phyloP scores from a whole-genome alignment of 2,888 invertebrate species.

The Scaptomyza reducta region DNA sequence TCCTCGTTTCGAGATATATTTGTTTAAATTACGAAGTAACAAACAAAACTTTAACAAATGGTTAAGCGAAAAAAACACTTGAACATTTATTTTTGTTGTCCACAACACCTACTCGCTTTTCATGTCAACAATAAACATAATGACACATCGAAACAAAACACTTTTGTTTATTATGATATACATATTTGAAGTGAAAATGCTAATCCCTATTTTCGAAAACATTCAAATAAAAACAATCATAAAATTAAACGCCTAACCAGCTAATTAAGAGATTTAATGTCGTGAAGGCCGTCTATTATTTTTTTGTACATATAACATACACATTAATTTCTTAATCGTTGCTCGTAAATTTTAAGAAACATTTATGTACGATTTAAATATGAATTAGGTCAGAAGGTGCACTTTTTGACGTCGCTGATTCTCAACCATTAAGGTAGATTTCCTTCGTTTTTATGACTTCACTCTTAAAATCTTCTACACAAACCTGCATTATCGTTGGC shows the following conservation, averaged over 20 bases:
- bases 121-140: not conserved
- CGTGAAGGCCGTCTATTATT: not conserved
- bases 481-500: conserved; percentile 85
- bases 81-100: too few relatives aligned
- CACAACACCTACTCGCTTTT: too few relatives aligned
- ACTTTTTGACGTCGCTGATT: not conserved
- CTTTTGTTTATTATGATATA: not conserved
- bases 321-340: not conserved
- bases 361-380: not conserved
- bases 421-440: too few relatives aligned
- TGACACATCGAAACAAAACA: not conserved
- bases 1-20: not conserved
- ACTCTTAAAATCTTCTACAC: conserved; percentile 7
- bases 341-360: not conserved
- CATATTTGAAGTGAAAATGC: not conserved
- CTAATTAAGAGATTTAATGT: not conserved
- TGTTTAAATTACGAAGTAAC: too few relatives aligned
- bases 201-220: conserved; percentile 4
- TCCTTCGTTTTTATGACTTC: not conserved
- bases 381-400: not conserved
- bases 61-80: too few relatives aligned
- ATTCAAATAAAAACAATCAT: conserved; percentile 1
- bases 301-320: not conserved
- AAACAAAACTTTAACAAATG: too few relatives aligned
- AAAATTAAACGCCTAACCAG: not conserved